phyloP scores from a whole-genome alignment of 1,140 invertebrate genomes.

The Zaprionus taronus region DNA sequence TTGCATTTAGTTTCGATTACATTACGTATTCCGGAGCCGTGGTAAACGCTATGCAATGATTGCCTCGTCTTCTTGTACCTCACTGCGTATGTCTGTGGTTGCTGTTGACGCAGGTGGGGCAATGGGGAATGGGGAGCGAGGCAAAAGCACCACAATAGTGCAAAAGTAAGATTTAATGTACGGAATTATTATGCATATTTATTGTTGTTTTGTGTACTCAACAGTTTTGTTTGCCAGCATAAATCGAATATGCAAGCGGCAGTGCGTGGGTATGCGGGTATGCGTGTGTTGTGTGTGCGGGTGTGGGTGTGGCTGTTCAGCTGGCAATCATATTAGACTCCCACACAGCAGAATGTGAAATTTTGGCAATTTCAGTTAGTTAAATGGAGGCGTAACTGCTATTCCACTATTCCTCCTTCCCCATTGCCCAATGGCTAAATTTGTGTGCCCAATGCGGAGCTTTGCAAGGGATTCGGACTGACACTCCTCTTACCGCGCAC shows the following conservation, averaged over 20 bases:
- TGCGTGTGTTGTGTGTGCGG: not conserved
- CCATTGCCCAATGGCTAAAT: constrained; percentile 40
- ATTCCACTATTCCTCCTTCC: not conserved
- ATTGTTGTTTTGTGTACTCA: constrained; percentile 65
- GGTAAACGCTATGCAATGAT: not conserved
- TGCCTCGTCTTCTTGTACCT: not conserved
- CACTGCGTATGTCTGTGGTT: not conserved
- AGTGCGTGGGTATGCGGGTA: not conserved
- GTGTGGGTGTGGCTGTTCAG: constrained; percentile 7
- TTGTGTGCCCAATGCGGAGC: constrained; percentile 40
- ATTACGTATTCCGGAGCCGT: constrained; percentile 4
- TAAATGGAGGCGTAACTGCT: constrained; percentile 65
- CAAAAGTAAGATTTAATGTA: constrained; percentile 60
- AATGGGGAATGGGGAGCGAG: not conserved
- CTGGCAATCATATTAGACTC: constrained; percentile 58
- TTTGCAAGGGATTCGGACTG: constrained; percentile 27
- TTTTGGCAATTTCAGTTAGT: constrained; percentile 71
- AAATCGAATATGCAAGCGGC: constrained; percentile 2
- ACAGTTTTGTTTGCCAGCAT: constrained; percentile 43
- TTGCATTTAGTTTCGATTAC: constrained; percentile 36
- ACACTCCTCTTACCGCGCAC: not conserved
- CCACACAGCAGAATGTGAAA: constrained; percentile 24
- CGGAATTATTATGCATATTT: constrained; percentile 78
- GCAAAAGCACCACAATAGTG: constrained; percentile 27
- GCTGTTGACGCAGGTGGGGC: not conserved